Evolutionary conservation across 2,113 vertebrate genomes (phyloP), one percentile per base, ranked within the genome.

Genomic region (Cettia cetti): DNA sequence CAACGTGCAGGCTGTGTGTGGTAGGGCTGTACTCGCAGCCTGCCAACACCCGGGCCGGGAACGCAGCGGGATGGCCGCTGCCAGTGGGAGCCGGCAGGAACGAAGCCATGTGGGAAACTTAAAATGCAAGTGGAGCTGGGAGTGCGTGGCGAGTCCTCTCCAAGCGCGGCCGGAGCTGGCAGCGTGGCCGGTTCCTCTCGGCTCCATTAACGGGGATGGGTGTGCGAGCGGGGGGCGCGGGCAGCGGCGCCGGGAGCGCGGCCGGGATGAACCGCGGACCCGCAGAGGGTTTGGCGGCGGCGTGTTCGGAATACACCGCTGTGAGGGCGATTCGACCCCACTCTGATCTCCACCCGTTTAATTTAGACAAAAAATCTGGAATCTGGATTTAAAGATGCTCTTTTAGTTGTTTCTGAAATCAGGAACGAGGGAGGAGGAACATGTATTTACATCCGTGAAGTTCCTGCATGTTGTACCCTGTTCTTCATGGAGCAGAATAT

Each of bases 1-100:
- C 93, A 94, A 92, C 95, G 94, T 95, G 95, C 93, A 65, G 90
- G 68, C 94, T 70, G 94, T 86, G 96, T 95, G 96, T 17, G 97
- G 92, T 82, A 60, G 87, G 90, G 85, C 91, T 97, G 97, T 97
- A 52, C 97, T 95, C 91, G 1, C 70, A 20, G 92, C 78, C 90
- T 97, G 97, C 96, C 97, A 97, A 72, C 92, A 82, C 13, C 92
- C 79, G 13, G 60, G 75, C 91, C 45, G 59, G 91, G 91, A 92
- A 65, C 91, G 47, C 75, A 9, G 91, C 15, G n/a, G 70, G 81
- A 72, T 19, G 82, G 84, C 56, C 7, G 28, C 95, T 94, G 95
- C 88, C 71, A 93, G 63, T 30, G 83, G 95, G 92, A 92, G 89
- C 77, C 78, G 35, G 49, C 76, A 45, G 89, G 59, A 89, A 80